Conservation (phyloP, 2,797 vertebrate species). For the Monodelphis domestica region DNA sequence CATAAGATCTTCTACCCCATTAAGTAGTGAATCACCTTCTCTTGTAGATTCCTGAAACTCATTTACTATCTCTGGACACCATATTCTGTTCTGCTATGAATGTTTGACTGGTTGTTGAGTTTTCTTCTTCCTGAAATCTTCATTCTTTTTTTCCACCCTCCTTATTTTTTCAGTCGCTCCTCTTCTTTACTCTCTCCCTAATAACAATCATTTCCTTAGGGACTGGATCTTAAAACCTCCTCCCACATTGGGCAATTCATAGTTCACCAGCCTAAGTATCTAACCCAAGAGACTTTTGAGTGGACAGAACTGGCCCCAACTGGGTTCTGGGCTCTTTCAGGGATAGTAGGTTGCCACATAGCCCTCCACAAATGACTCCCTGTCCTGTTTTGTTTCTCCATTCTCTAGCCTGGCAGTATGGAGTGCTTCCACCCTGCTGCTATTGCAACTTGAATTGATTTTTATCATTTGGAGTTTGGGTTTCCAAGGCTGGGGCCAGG, state of each 20-base stretch:
- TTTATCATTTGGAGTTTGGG: background rate
- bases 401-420: background rate
- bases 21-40: too few species aligned
- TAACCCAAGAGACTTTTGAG: background rate
- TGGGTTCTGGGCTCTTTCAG: background rate
- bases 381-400: background rate
- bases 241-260: background rate
- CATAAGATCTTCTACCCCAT: too few species aligned
- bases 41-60: too few species aligned
- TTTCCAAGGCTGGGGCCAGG: background rate
- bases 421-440: background rate
- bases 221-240: background rate
- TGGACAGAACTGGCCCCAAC: background rate
- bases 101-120: too few species aligned
- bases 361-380: background rate
- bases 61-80: too few species aligned
- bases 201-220: background rate
- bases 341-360: background rate
- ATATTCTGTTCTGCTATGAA: too few species aligned
- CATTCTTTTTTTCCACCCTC: accelerated
- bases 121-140: background rate
- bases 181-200: background rate
- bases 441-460: background rate
- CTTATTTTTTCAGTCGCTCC: background rate
- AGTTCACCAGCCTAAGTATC: background rate